Conservation (phyloP, 2,113 vertebrate genomes). For the Callionymus lyra region DNA sequence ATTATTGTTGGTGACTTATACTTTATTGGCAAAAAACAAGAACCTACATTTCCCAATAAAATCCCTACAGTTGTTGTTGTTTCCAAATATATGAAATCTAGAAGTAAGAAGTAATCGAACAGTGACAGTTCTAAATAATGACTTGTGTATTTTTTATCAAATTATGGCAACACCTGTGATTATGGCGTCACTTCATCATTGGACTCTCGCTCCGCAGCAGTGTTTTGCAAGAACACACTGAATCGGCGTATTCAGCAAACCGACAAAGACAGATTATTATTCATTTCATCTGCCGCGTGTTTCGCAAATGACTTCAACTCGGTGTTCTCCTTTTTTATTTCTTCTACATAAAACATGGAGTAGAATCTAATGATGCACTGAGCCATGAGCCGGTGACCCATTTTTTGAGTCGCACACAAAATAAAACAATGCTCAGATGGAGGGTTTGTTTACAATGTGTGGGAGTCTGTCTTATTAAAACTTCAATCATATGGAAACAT, state of each 20-base stretch:
- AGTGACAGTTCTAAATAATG: too few species aligned
- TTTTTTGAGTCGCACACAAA: constrained; percentile 5
- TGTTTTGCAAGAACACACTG: constrained; percentile 8
- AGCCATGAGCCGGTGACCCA: constrained; percentile 15
- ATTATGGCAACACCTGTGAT: too few species aligned
- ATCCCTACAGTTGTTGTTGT: too few species aligned
- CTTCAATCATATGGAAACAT: too few species aligned
- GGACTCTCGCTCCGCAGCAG: constrained; percentile 5
- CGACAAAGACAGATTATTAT: constrained; percentile 1
- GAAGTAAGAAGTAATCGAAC: too few species aligned
- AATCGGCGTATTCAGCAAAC: constrained; percentile 22
- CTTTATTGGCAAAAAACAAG: too few species aligned
- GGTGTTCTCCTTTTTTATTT: constrained; percentile 1
- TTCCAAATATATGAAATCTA: too few species aligned
- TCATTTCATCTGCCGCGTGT: constrained; percentile 4
- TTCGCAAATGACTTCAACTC: background rate
- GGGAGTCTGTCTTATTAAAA: too few species aligned
- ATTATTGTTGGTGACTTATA: too few species aligned
- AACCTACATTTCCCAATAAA: too few species aligned
- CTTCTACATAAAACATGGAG: constrained; percentile 1
- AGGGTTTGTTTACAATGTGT: background rate
- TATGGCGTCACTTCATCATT: too few species aligned
- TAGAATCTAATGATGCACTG: constrained; percentile 10
- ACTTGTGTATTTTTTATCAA: too few species aligned
- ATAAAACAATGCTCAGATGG: constrained; percentile 1